phyloP scores from a whole-genome alignment of 2,888 invertebrate species.

The Abrostola triplasia region DNA sequence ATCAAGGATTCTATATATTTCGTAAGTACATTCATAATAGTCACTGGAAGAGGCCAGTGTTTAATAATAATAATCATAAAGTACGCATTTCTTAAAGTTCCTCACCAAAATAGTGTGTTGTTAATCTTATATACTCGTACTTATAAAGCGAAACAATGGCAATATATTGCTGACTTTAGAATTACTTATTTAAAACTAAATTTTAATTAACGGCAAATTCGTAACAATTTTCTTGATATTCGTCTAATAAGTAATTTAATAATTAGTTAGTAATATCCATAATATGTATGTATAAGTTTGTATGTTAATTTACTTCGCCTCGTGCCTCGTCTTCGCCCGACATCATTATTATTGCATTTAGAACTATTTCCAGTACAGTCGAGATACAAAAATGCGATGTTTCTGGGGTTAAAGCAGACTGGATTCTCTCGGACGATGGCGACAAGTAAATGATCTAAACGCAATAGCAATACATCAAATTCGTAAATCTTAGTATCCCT shows the following conservation, averaged over 20 bases:
- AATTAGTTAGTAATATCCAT: neutral
- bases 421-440: conserved; percentile 11
- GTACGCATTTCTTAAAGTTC: too few species aligned
- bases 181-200: too few species aligned
- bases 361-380: conserved; percentile 16
- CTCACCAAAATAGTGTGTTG: too few species aligned
- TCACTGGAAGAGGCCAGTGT: conserved; percentile 2
- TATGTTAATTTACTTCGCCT: conserved; percentile 21
- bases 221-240: too few species aligned
- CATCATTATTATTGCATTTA: conserved; percentile 48
- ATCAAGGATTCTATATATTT: conserved; percentile 3
- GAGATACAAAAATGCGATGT: conserved; percentile 11
- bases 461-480: conserved; percentile 62
- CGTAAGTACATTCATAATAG: conserved; percentile 16
- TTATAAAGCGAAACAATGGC: too few species aligned
- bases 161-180: too few species aligned
- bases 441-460: conserved; percentile 48
- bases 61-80: neutral
- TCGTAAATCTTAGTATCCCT: conserved; percentile 64
- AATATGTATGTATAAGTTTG: conserved; percentile 39
- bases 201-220: too few species aligned
- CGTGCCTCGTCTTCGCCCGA: conserved; percentile 35
- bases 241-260: too few species aligned
- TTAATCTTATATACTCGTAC: too few species aligned
- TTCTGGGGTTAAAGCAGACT: conserved; percentile 6